Evolutionary conservation across 2,113 vertebrate genomes (phyloP), one percentile per base, ranked within the genome.

Genomic region (Panurus biarmicus): DNA sequence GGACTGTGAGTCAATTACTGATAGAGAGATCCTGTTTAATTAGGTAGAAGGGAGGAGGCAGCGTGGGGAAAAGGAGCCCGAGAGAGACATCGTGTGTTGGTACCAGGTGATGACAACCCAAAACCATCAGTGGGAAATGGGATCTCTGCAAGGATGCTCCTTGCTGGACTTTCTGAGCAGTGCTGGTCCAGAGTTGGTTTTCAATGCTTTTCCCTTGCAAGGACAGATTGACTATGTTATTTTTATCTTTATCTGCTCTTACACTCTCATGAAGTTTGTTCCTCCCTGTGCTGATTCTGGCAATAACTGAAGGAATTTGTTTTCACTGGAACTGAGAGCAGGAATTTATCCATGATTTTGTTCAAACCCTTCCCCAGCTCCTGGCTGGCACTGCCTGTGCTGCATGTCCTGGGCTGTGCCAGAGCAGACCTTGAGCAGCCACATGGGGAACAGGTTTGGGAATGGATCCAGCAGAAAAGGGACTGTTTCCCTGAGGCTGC

Each of bases 71-170:
- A 93, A 85, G 58, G 95, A 97, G 93, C 93, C 94, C 95, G 11
- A 96, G 93, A 95, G 96, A 93, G 96, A 96, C 96, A 93, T 95
- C 95, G 5, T 95, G 96, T 95, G 96, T 97, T 19, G 65, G 82
- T 44, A 94, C 10, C 72, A 45, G 85, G 95, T 64, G 94, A 95
- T 96, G 90, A 77, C 96, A 97, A 9, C 75, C 80, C 67, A 6
- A 20, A 73, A 5, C 12, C 66, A 45, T 67, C 40, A 1, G 19
- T 86, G 62, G 18, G 53, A 53, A 35, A 17, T 5, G 22, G 7
- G 38, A 35, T 79, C 42, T 51, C 60, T 61, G 31, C 7, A 2
- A 71, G n/a, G 48, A 22, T 23, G 47, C 13, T 87, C 40, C 65
- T 40, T 18, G 29, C 26, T 40, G 54, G 56, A 2, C 26, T 74